Percentiles rank a stretch among this genome's conserved stretches.
Conservation (phyloP, 2,888 invertebrate genomes). For the Melikaiella ostensackeni region DNA sequence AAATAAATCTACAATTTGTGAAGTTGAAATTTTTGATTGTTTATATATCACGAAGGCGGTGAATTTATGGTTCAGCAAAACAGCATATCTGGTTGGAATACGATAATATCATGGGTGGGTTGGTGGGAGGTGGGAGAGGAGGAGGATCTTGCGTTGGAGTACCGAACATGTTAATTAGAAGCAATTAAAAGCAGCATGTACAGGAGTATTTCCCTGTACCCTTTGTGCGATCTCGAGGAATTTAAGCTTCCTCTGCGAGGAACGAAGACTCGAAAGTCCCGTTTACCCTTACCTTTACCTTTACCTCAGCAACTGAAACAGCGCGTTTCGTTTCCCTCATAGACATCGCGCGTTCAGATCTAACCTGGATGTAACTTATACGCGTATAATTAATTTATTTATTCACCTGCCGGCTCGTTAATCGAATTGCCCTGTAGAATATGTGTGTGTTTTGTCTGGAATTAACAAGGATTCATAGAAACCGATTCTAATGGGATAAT, state of each 20-base stretch:
- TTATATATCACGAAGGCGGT: neutral
- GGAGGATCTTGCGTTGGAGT: conserved; percentile 35
- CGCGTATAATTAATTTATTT: conserved; percentile 64
- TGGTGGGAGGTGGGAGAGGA: neutral
- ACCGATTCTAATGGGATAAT: conserved; percentile 47
- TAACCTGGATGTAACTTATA: conserved; percentile 54
- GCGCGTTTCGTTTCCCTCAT: conserved; percentile 53
- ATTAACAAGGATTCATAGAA: conserved; percentile 53
- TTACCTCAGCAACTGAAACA: conserved; percentile 50
- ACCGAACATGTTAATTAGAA: conserved; percentile 57
- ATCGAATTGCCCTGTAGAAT: conserved; percentile 57
- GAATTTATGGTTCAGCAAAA: neutral
- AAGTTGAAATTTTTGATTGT: neutral
- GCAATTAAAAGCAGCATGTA: conserved; percentile 54
- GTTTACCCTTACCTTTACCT: conserved; percentile 36
- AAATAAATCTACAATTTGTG: too few species aligned
- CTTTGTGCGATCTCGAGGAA: conserved; percentile 43
- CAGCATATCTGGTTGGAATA: neutral
- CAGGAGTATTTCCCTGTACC: conserved; percentile 50
- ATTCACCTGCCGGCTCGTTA: conserved; percentile 62
- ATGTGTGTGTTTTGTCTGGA: conserved; percentile 39
- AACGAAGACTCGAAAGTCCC: conserved; percentile 41
- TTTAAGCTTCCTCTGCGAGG: conserved; percentile 55
- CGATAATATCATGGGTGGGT: neutral
- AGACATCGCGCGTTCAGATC: conserved; percentile 56